Evolutionary conservation across 2,113 vertebrate genomes (phyloP).

Genomic region (Erpornis zantholeuca): DNA sequence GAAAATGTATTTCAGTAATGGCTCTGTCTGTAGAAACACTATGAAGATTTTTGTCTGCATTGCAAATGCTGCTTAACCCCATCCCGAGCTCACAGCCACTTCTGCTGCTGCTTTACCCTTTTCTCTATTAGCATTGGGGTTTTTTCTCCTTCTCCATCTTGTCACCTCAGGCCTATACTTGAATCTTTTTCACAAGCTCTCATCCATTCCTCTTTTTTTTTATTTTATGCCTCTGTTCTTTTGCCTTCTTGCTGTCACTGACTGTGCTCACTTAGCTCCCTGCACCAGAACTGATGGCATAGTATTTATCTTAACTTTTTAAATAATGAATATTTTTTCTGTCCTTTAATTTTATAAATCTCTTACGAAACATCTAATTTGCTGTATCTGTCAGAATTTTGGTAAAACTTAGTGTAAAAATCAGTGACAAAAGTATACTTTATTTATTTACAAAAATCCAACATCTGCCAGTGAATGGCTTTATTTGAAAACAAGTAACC

Average conservation of each 20-base stretch:
- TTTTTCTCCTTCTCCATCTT: background rate
- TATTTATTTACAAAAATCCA: background rate
- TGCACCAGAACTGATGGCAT: background rate
- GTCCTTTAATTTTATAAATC: background rate
- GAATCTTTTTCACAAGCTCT: background rate
- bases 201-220: background rate
- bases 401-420: background rate
- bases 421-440: background rate
- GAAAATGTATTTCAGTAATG: background rate
- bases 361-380: background rate
- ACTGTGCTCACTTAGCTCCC: background rate
- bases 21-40: background rate
- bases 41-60: background rate
- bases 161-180: background rate
- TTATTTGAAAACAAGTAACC: background rate
- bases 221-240: background rate
- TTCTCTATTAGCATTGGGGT: background rate
- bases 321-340: background rate
- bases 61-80: background rate
- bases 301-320: background rate
- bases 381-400: background rate
- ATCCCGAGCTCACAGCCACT: background rate
- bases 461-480: background rate
- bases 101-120: background rate
- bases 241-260: background rate